Base-by-base conservation (phyloP, 1,140 invertebrate species). In the Chironomus tepperi region DNA sequence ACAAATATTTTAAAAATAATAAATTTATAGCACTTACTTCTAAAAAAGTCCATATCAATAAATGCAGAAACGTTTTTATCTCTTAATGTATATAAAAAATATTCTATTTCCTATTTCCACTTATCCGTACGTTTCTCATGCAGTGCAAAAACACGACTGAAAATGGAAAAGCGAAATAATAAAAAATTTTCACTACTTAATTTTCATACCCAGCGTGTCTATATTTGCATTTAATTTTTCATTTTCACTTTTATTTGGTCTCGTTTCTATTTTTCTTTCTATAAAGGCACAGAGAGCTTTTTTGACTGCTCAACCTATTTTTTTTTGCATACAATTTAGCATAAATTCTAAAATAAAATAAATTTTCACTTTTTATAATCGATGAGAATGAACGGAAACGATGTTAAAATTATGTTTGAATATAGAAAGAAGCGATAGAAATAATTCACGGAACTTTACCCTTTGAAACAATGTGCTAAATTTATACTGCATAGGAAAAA, bases 281-380 rank as follows among this genome's bases (percentile, higher is more conserved):
- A 57, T 47, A 57, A 57, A 57, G n/a, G 12, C 47, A 57, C n/a
- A n/a, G n/a, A n/a, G 10, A 57, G 24, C 24, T 34, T 34, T 34
- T 34, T 34, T 34, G 24, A 34, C 24, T 34, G 24, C 5, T 34
- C 24, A 34, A 34, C 24, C 24, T 34, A 34, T 34, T 34, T 34
- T n/a, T n/a, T 34, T 34, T 34, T 5, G 24, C 24, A 2, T 34
- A 34, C 24, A 34, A 34, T 34, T 34, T 34, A 34, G 15, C 47
- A 57, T 15, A 57, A 12, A 57, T n/a, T n/a, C n/a, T n/a, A 57
- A 15, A 12, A 47, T 3, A 47, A 47, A 47, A n/a, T 57, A 12
- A 10, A 57, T 57, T 57, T 57, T 57, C 47, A 57, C 47, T 57
- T 57, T 57, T n/a, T n/a, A 57, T 57, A 57, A 57, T 57, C 47